Evolutionary conservation across 2,888 invertebrate species (phyloP), one percentile per base, ranked within the genome.

Genomic region (Hybos culiciformis): DNA sequence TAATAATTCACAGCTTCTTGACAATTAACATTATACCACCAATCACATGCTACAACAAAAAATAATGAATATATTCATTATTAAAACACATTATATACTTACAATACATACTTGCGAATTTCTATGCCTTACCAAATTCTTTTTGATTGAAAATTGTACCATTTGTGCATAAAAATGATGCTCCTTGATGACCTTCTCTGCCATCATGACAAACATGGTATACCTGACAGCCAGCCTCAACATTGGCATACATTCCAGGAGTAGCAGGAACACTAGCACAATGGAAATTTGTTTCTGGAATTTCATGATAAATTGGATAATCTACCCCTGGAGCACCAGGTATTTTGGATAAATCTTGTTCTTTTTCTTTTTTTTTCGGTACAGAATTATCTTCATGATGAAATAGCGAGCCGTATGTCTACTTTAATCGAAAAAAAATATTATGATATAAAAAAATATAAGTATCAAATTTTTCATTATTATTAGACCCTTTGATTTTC

Each of bases 21-120:
- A 54, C 88, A 88, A 57, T 87, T 80, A 0, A 87, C 86, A 60
- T 88, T 88, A 70, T 86, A 86, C 88, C 88, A 88, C 87, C 87
- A 88, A 60, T 88, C 88, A 54, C 88, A 88, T 3, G 83, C 76
- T n/a, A n/a, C n/a, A n/a, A n/a, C n/a, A n/a, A n/a, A n/a, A n/a
- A n/a, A n/a, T n/a, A n/a, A n/a, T n/a, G n/a, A n/a, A n/a, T n/a
- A n/a, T n/a, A n/a, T n/a, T n/a, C n/a, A n/a, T n/a, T n/a, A n/a
- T n/a, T n/a, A n/a, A n/a, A n/a, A n/a, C n/a, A n/a, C n/a, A n/a
- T n/a, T n/a, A n/a, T n/a, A n/a, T n/a, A n/a, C n/a, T n/a, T n/a
- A n/a, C n/a, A n/a, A n/a, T n/a, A n/a, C n/a, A n/a, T n/a, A n/a
- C n/a, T n/a, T n/a, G n/a, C n/a, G n/a, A n/a, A n/a, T n/a, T n/a